Conservation (phyloP, 2,797 vertebrate genomes). For the Psittacula derbiana region DNA sequence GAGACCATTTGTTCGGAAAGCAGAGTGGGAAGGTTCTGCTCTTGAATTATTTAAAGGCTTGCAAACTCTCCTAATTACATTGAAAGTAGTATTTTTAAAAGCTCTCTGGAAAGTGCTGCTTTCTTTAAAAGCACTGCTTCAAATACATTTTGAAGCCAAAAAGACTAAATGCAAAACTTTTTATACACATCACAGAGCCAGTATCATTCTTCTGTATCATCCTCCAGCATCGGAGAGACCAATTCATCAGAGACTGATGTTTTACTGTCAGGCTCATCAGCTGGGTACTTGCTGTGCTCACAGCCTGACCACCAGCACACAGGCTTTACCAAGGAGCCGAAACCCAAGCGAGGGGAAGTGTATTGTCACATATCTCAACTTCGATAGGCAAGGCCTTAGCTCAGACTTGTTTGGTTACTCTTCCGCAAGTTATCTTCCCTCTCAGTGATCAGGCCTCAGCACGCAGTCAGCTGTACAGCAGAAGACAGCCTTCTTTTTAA, state of each 20-base stretch:
- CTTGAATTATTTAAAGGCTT: constrained; percentile 36
- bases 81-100: background rate
- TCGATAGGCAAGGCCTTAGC: background rate
- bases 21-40: constrained; percentile 46
- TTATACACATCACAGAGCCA: background rate
- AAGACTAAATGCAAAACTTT: background rate
- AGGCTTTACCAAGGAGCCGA: background rate
- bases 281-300: background rate
- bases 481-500: constrained; percentile 11
- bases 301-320: background rate
- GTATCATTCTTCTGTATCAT: background rate
- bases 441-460: background rate
- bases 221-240: background rate
- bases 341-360: background rate
- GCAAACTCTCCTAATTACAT: constrained; percentile 37
- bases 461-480: background rate
- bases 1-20: constrained; percentile 43
- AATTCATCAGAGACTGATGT: background rate
- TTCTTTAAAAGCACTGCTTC: background rate
- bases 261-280: background rate
- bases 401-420: background rate
- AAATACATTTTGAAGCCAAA: background rate
- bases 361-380: background rate
- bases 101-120: background rate
- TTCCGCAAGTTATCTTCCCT: background rate